These are phyloP conservation scores for Incurvaria masculella DNA, from an alignment of 2,888 invertebrate genomes.

Conservation along the genomic window DNA sequence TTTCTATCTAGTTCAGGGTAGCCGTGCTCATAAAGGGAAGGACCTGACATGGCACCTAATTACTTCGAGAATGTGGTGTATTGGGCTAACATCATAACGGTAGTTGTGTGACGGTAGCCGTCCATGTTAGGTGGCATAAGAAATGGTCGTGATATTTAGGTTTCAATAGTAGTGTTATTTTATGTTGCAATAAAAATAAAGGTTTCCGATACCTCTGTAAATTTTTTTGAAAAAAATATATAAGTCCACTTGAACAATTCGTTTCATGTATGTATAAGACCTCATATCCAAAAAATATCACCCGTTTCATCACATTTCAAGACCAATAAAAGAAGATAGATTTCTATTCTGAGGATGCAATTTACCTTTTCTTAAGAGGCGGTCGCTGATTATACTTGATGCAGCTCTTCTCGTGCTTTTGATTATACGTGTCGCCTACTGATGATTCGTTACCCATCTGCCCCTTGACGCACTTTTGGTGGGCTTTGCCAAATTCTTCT, in stretches of 20 bases:
- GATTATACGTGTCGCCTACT: slow-evolving; percentile 28
- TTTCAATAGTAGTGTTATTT: too few relatives aligned
- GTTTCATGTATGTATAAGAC: too few relatives aligned
- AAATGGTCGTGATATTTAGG: background rate
- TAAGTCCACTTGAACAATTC: background rate
- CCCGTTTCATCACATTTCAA: background rate
- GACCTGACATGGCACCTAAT: too few relatives aligned
- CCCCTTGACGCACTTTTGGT: slow-evolving; percentile 47
- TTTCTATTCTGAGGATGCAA: background rate
- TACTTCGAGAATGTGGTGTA: too few relatives aligned
- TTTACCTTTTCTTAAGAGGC: slow-evolving; percentile 40
- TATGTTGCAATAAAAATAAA: too few relatives aligned
- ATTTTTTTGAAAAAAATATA: background rate
- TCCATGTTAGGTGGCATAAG: slow-evolving; percentile 1
- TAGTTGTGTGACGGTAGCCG: too few relatives aligned
- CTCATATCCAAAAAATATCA: background rate
- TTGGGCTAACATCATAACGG: too few relatives aligned
- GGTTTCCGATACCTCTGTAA: too few relatives aligned
- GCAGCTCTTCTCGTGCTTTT: slow-evolving; percentile 51
- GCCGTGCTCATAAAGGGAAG: too few relatives aligned
- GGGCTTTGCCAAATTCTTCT: slow-evolving; percentile 50
- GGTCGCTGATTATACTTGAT: slow-evolving; percentile 52
- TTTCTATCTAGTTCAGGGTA: too few relatives aligned
- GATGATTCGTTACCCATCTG: slow-evolving; percentile 29
- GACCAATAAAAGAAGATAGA: slow-evolving; percentile 3